Evolutionary conservation across 1,140 invertebrate genomes (phyloP).

Genomic region (Lordiphosa collinella): DNA sequence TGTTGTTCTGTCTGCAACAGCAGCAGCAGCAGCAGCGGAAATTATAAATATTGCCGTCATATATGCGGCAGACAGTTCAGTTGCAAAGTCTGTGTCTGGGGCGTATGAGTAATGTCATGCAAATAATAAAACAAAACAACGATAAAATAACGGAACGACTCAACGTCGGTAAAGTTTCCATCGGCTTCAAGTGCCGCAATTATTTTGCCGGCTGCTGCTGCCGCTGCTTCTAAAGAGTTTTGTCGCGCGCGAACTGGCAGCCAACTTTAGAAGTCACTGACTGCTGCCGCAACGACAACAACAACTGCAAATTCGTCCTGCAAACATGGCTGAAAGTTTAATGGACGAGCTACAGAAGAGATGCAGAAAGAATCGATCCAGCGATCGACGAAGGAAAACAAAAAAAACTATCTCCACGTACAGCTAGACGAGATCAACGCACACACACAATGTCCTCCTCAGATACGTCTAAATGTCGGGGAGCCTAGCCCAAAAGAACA

Average conservation of each 20-base stretch:
- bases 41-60: constrained; percentile 74
- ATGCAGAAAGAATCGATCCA: not conserved
- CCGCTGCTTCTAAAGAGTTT: constrained; percentile 49
- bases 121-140: constrained; percentile 23
- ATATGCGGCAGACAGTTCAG: constrained; percentile 51
- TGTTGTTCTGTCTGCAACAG: constrained; percentile 51
- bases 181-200: constrained; percentile 36
- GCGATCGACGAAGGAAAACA: constrained; percentile 11
- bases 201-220: constrained; percentile 61
- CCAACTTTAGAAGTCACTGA: constrained; percentile 56
- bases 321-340: constrained; percentile 46
- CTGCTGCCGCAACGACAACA: constrained; percentile 20
- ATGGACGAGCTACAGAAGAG: constrained; percentile 33
- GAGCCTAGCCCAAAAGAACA: constrained; percentile 16
- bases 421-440: constrained; percentile 61
- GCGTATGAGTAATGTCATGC: constrained; percentile 35
- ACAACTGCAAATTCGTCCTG: constrained; percentile 7
- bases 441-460: constrained; percentile 44
- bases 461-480: constrained; percentile 9
- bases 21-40: constrained; percentile 40
- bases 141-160: constrained; percentile 33
- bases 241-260: constrained; percentile 20
- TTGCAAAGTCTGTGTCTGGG: constrained; percentile 39
- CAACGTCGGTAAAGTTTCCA: constrained; percentile 50
- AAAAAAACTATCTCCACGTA: constrained; percentile 32